Evolutionary conservation across 2,797 vertebrate species (phyloP), one percentile per base, ranked within the genome.

Genomic region (Denticeps clupeoides): DNA sequence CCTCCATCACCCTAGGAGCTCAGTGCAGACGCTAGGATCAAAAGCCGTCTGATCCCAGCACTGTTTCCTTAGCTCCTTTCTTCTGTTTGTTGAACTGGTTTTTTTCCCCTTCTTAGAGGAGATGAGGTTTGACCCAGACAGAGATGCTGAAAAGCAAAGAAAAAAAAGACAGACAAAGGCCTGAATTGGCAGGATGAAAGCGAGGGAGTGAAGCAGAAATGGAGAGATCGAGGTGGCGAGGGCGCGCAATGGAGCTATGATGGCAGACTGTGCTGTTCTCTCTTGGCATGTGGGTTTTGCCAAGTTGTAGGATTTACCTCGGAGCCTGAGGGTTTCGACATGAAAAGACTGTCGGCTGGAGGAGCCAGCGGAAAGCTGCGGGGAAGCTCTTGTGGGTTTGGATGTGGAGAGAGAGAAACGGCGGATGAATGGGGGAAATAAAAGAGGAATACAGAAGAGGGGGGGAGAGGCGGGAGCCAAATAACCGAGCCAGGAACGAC

Each of bases 231-330:
- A 24, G 25, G 21, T 42, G 13, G 42, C 18, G 51, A 45, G 47
- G 42, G 32, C 43, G 57, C 44, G 31, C n/a, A 37, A 73, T 73
- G 66, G 67, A 72, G 74, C 69, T 41, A 59, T 77, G 80, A 77
- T 71, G 76, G 75, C 66, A 68, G 73, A 71, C 68, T 78, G 76
- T 61, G 64, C 58, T 27, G 38, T 40, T 42, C 56, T 67, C 67
- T 53, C 56, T 61, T 84, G 83, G 81, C 81, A 82, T 62, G 4
- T 31, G 5, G 27, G 37, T 56, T n/a, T 59, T 80, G 83, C 81
- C 82, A 86, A 86, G 81, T 79, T 86, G 81, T 84, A 82, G 81
- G 81, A 84, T 86, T 86, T 84, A 83, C 76, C 77, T 78, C 59
- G 57, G 72, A 75, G 74, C 77, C 78, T 73, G 73, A 72, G 74